These are phyloP conservation scores for Rhadina sibilatrix DNA, from an alignment of 2,113 vertebrate genomes.

Conservation along the genomic window DNA sequence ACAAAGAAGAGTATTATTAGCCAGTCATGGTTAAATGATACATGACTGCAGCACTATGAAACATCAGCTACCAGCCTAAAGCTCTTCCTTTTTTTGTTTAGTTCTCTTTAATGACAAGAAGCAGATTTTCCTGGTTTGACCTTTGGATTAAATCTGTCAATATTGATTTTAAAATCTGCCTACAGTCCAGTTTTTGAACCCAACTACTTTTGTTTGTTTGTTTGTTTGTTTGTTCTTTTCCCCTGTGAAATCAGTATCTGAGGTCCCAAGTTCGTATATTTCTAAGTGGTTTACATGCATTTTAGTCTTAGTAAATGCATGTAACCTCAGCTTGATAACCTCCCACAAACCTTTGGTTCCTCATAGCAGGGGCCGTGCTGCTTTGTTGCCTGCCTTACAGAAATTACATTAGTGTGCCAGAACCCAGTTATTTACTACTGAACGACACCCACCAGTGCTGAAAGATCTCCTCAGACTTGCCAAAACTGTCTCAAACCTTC, in stretches of 20 bases:
- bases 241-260: not conserved
- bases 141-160: slow-evolving; percentile 12
- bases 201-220: not conserved
- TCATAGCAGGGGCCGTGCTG: not conserved
- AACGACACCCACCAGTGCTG: not conserved
- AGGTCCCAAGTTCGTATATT: not conserved
- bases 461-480: not conserved
- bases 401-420: not conserved
- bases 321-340: not conserved
- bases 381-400: not conserved
- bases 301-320: not conserved
- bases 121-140: not conserved
- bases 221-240: not conserved
- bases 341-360: not conserved
- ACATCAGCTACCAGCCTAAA: not conserved
- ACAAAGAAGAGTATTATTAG: slow-evolving; percentile 2
- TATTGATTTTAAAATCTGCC: not conserved
- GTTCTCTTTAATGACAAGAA: not conserved
- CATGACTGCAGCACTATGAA: not conserved
- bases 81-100: not conserved
- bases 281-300: not conserved
- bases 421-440: not conserved
- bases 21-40: slow-evolving; percentile 34
- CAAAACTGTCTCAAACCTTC: not conserved
- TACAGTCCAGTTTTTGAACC: not conserved